Percentiles rank a stretch among this genome's conserved stretches.
These are phyloP conservation scores for Meles meles DNA, from an alignment of 2,113 vertebrate species.

Conservation along the genomic window DNA sequence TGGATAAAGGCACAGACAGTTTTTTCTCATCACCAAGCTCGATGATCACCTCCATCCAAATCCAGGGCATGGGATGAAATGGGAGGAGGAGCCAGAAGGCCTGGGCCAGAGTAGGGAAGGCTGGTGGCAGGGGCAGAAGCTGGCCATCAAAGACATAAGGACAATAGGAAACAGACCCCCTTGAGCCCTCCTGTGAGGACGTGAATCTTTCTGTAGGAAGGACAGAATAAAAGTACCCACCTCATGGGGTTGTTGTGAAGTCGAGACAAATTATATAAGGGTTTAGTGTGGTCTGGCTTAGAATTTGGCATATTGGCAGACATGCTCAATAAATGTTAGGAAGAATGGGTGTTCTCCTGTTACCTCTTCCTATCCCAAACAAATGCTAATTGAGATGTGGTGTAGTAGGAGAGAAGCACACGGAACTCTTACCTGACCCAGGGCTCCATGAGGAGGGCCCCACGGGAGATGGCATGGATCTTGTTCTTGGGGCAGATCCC, in stretches of 20 bases:
- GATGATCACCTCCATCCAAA: not conserved
- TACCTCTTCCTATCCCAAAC: not conserved
- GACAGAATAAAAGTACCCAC: not conserved
- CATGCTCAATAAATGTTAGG: not conserved
- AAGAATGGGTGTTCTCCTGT: not conserved
- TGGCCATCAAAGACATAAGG: not conserved
- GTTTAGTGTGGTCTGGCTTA: not conserved
- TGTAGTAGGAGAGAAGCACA: accelerated
- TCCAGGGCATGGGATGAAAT: not conserved
- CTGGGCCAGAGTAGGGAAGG: not conserved
- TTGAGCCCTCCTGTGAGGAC: not conserved
- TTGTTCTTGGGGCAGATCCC: not conserved
- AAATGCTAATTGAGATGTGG: not conserved
- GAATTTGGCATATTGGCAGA: not conserved
- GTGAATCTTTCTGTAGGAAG: not conserved
- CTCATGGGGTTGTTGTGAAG: not conserved
- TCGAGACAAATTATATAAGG: not conserved
- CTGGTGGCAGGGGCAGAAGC: not conserved
- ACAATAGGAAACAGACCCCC: not conserved
- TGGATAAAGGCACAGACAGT: not conserved
- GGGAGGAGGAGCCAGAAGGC: not conserved
- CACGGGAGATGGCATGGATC: accelerated
- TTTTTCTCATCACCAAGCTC: not conserved
- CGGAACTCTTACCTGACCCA: accelerated
- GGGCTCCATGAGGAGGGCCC: not conserved